Evolutionary conservation across 1,140 invertebrate genomes (phyloP), one percentile per base, ranked within the genome.

Genomic region (Drosophila biarmipes): DNA sequence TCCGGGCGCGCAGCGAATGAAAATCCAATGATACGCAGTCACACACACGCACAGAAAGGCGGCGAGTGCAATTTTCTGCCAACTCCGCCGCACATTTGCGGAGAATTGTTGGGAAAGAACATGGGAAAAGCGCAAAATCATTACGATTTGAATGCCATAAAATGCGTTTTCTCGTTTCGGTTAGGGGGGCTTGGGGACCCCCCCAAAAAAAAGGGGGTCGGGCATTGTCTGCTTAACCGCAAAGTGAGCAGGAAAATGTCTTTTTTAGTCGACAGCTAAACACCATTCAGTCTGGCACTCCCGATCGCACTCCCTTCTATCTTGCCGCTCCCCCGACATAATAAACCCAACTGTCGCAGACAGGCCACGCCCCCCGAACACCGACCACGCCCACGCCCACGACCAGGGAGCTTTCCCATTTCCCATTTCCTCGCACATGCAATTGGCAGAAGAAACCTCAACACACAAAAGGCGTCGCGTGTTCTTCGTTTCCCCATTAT

Each of bases 71-170:
- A 63, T 80, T 80, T 80, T 69, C 63, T 57, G 71, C 51, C 77
- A 58, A 64, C 42, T 73, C 73, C 27, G 77, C 57, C 68, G 69
- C 77, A 75, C 78, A 80, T 80, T 75, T 80, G 78, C 51, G 72
- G 63, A 21, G 75, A 75, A 57, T 77, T 58, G 74, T 78, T 55
- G 42, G 42, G 52, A 62, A 51, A 63, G 72, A 63, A 74, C 74
- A 80, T 80, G 78, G 58, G 77, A 63, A 74, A 79, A 75, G 64
- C 58, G 63, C 58, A 75, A 80, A 80, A 76, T 80, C 66, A 80
- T 80, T 80, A 77, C 73, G 59, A 80, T 80, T 81, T 80, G 78
- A 80, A 81, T 80, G 72, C 59, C 78, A 76, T 80, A 72, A 80
- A 75, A 73, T 80, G 71, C 69, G 63, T 69, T 54, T 57, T 80